Percentiles rank a stretch among this genome's conserved stretches.
phyloP scores from a whole-genome alignment of 2,797 vertebrate genomes.

The Diplodus puntazzo region DNA sequence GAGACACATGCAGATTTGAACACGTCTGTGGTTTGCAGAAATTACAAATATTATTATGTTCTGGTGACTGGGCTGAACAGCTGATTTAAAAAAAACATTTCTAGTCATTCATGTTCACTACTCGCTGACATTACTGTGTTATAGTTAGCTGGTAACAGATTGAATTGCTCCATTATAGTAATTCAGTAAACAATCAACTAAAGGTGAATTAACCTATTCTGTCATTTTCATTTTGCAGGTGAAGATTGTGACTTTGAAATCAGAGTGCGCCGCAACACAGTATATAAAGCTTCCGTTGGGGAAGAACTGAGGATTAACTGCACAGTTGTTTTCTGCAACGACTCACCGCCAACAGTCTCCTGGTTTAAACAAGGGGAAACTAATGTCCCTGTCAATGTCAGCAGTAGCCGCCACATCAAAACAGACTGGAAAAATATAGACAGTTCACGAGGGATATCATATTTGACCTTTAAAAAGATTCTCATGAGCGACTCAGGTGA shows the following conservation, averaged over 20 bases:
- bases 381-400: fast-evolving
- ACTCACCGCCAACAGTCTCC: not conserved
- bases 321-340: not conserved
- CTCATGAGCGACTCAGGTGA: not conserved
- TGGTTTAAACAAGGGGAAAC: constrained; percentile 19
- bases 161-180: not conserved
- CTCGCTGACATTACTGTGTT: not conserved
- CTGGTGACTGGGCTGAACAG: not conserved
- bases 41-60: too few species aligned
- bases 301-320: not conserved
- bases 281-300: fast-evolving
- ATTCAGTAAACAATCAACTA: too few species aligned
- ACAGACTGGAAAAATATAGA: fast-evolving
- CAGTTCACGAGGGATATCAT: fast-evolving
- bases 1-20: too few species aligned
- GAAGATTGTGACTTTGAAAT: fast-evolving
- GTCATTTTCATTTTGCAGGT: constrained; percentile 56
- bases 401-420: not conserved
- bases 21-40: too few species aligned
- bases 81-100: not conserved
- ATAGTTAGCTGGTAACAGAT: not conserved
- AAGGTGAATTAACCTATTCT: not conserved
- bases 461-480: constrained; percentile 39
- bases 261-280: not conserved
- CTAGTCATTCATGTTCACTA: not conserved